A percentile compares a stretch with the other conserved stretches of the same genome.
Conservation (phyloP, 2,113 vertebrate species). For the Ammodytes dubius region DNA sequence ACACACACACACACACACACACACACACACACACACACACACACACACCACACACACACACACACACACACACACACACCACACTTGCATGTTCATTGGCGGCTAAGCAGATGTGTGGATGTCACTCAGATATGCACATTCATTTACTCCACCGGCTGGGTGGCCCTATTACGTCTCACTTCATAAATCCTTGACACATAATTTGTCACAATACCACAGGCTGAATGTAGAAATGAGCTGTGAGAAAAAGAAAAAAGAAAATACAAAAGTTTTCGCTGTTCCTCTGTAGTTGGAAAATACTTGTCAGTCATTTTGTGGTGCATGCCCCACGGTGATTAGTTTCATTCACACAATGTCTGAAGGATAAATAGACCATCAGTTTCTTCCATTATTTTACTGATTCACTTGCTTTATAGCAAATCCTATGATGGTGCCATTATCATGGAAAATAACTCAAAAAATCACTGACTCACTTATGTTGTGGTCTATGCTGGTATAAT, state of each 20-base stretch:
- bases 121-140: conserved; percentile 78
- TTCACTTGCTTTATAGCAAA: conserved; percentile 11
- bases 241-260: conserved; percentile 24
- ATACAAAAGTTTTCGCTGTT: conserved; percentile 54
- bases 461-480: conserved; percentile 18
- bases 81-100: conserved; percentile 50
- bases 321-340: conserved; percentile 19
- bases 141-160: conserved; percentile 79
- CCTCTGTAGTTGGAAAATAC: conserved; percentile 48
- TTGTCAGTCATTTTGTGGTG: conserved; percentile 49
- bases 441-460: background rate
- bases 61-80: conserved; percentile 27
- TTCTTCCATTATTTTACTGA: conserved; percentile 5
- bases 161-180: conserved; percentile 82
- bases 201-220: conserved; percentile 79
- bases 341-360: conserved; percentile 35
- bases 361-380: background rate
- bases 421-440: background rate
- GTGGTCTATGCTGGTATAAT: background rate
- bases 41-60: conserved; percentile 47
- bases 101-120: conserved; percentile 78
- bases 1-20: conserved; percentile 50
- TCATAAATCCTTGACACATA: conserved; percentile 82
- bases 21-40: conserved; percentile 21
- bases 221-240: conserved; percentile 61